These are phyloP conservation scores for Malachius bipustulatus DNA, from an alignment of 2,888 invertebrate species.

Conservation along the genomic window DNA sequence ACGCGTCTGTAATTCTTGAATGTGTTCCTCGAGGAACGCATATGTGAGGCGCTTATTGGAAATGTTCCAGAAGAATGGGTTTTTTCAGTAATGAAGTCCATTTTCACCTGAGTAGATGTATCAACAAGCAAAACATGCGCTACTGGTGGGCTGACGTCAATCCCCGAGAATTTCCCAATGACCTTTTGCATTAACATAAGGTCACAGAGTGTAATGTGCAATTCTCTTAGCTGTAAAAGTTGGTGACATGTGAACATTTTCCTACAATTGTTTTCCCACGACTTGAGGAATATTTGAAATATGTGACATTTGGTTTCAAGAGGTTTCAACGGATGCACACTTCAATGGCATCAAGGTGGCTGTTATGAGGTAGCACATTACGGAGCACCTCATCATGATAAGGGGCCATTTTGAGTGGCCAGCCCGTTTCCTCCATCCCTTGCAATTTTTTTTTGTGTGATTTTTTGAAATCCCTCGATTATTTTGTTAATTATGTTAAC, in stretches of 20 bases:
- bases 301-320: constrained; percentile 3
- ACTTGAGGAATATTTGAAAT: constrained; percentile 1
- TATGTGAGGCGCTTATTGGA: too few species aligned
- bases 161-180: constrained; percentile 19
- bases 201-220: constrained; percentile 22
- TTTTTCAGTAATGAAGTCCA: constrained; percentile 5
- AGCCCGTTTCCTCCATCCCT: background rate
- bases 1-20: background rate
- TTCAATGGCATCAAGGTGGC: constrained; percentile 4
- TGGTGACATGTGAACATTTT: constrained; percentile 21
- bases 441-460: constrained; percentile 1
- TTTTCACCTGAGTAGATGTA: constrained; percentile 4
- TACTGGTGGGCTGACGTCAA: constrained; percentile 3
- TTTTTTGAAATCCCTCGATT: constrained; percentile 18
- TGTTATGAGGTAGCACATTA: constrained; percentile 3
- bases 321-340: constrained; percentile 1
- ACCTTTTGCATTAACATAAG: constrained; percentile 19
- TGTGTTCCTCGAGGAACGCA: background rate
- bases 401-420: constrained; percentile 2
- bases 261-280: constrained; percentile 6
- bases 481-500: too few species aligned
- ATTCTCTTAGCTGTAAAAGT: constrained; percentile 9
- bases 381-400: constrained; percentile 2
- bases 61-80: too few species aligned
- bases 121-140: constrained; percentile 6